These are phyloP conservation scores for Pandemis cinnamomeana DNA, from an alignment of 2,888 invertebrate species.

Conservation along the genomic window DNA sequence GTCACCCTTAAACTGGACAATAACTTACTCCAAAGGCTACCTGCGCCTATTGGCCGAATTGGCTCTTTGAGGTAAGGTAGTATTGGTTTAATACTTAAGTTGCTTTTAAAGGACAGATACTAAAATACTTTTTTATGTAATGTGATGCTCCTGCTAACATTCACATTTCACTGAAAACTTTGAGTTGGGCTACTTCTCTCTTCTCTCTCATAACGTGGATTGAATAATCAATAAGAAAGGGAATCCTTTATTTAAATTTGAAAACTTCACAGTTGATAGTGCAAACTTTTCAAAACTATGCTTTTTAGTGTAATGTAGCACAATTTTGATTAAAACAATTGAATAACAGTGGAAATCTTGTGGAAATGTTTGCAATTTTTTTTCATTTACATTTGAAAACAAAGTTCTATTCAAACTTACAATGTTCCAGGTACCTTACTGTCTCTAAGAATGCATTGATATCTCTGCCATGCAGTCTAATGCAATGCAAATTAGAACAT, in stretches of 20 bases:
- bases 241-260: too few relatives aligned
- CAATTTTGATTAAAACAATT: too few relatives aligned
- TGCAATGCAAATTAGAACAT: slow-evolving; percentile 79
- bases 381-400: not conserved
- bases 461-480: slow-evolving; percentile 85
- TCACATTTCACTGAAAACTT: too few relatives aligned
- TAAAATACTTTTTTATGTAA: too few relatives aligned
- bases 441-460: slow-evolving; percentile 82
- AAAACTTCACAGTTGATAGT: too few relatives aligned
- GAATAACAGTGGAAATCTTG: not conserved
- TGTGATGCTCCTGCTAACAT: too few relatives aligned
- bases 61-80: slow-evolving; percentile 73
- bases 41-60: slow-evolving; percentile 87
- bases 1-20: slow-evolving; percentile 86
- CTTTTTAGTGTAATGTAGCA: too few relatives aligned
- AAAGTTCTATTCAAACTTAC: slow-evolving; percentile 4
- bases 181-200: too few relatives aligned
- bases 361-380: not conserved
- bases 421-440: slow-evolving; percentile 77
- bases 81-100: not conserved
- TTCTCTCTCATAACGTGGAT: too few relatives aligned
- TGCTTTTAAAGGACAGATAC: too few relatives aligned
- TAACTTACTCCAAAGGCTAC: slow-evolving; percentile 85
- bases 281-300: too few relatives aligned
- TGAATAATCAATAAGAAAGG: too few relatives aligned